Percentiles rank a stretch among this genome's conserved stretches.
Conservation (phyloP, 2,888 invertebrate genomes). For the Cecidostiba fungosa region DNA sequence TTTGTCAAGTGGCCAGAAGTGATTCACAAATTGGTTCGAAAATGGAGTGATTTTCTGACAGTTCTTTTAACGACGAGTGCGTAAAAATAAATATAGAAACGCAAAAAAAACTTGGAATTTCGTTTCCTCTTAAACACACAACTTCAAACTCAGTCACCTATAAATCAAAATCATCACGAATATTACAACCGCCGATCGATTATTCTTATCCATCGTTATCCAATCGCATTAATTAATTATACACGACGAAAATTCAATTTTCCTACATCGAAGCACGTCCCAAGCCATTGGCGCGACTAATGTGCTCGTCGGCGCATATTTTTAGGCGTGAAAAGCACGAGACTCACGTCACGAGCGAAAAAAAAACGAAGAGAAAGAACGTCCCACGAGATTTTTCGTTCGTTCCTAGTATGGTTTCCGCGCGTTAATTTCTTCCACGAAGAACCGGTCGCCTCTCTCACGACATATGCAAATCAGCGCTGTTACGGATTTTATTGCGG, state of each 20-base stretch:
- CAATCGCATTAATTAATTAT: background rate
- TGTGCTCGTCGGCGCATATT: slow-evolving; percentile 3
- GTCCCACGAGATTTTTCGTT: slow-evolving; percentile 9
- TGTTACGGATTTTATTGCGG: slow-evolving; percentile 23
- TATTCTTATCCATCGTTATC: slow-evolving; percentile 3
- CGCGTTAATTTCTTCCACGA: background rate
- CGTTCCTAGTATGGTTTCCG: background rate
- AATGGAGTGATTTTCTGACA: slow-evolving; percentile 21
- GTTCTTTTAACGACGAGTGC: background rate
- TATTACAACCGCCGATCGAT: background rate
- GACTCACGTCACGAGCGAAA: background rate
- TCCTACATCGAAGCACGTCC: slow-evolving; percentile 8
- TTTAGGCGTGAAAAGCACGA: slow-evolving; percentile 25
- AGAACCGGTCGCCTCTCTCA: background rate
- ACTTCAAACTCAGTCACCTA: background rate
- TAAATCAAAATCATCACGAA: background rate
- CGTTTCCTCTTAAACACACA: background rate
- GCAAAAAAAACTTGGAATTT: background rate
- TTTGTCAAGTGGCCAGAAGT: slow-evolving; percentile 43
- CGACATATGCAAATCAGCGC: slow-evolving; percentile 6
- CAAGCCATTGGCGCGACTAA: background rate
- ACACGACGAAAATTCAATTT: background rate
- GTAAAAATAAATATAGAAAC: background rate
- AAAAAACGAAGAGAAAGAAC: background rate
- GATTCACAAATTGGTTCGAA: slow-evolving; percentile 38